phyloP scores from a whole-genome alignment of 2,797 vertebrate genomes.

The Malacoctenus gilli region DNA sequence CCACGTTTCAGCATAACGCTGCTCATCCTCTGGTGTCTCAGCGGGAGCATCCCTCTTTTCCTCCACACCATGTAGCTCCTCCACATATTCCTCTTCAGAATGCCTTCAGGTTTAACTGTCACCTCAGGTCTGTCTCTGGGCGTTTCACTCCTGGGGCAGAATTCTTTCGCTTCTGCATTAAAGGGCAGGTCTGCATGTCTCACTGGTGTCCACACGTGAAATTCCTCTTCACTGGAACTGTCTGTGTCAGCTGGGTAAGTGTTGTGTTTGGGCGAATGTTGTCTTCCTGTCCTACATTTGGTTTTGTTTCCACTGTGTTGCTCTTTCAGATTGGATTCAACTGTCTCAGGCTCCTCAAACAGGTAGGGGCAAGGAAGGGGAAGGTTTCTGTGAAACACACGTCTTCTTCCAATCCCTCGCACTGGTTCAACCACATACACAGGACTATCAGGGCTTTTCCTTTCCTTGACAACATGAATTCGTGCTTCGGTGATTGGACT shows the following conservation, averaged over 20 bases:
- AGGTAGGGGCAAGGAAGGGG: not conserved
- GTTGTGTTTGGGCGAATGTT: not conserved
- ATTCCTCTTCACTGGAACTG: slow-evolving; percentile 20
- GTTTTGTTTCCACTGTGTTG: not conserved
- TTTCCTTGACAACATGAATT: not conserved
- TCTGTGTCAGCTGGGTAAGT: no score
- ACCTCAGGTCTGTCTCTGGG: rapidly evolving
- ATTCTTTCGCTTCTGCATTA: slow-evolving; percentile 6
- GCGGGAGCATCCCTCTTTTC: no score
- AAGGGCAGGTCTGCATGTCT: no score
- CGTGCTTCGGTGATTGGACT: no score
- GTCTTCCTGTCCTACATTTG: not conserved
- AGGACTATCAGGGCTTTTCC: not conserved
- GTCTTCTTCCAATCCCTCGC: not conserved
- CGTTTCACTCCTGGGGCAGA: not conserved
- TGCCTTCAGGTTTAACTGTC: no score
- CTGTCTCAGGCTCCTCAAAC: not conserved
- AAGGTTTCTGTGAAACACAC: slow-evolving; percentile 9
- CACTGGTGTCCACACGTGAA: not conserved
- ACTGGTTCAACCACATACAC: not conserved
- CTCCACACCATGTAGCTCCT: no score
- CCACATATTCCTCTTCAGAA: not conserved
- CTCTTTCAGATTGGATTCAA: slow-evolving; percentile 3
- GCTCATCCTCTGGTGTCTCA: no score
- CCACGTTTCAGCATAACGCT: not conserved